Base-by-base conservation (phyloP, 1,140 invertebrate genomes). In the Antheraea pernyi region DNA sequence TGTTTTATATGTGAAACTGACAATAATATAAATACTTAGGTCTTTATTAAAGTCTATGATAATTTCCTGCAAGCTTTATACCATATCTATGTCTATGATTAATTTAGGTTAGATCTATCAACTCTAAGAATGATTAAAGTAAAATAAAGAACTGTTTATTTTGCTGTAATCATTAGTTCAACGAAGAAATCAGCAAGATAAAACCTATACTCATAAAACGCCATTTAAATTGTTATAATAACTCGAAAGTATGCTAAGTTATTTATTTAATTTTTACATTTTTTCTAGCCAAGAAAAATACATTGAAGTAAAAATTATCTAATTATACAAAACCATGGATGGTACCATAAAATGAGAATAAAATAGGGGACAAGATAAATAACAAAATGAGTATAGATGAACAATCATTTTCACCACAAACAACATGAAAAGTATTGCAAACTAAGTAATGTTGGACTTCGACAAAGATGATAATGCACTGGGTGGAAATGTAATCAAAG, bases 401-500 rank as follows among this genome's bases (percentile, higher is more conserved):
- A 76, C 80, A 61, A 59, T 72, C 67, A 76, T 74, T 71, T 75
- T 72, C 62, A 70, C 74, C 61, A 71, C 73, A 70, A 48, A 72
- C 76, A 83, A 83, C 84, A 85, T 86, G 81, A 85, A 84, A 79
- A 81, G 77, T 75, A 60, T 79, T 77, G 59, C 71, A 69, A 62
- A 84, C 78, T 85, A 74, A 84, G 81, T 85, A 83, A 84, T 87
- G 84, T 89, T 88, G 82, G 75, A 72, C 78, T 76, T 78, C 72
- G 78, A 68, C 77, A 81, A 78, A 79, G 83, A 88, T 87, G 79
- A 80, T 85, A 82, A 76, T 81, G 68, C 74, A 76, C 81, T 80
- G 80, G 89, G 88, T 89, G 86, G 89, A 89, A 90, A 90, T 90
- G 89, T 91, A 91, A 90, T 89, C 88, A 90, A 84, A 85, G 81